Evolutionary conservation across 1,140 invertebrate genomes (phyloP).

Genomic region (Galleria mellonella): DNA sequence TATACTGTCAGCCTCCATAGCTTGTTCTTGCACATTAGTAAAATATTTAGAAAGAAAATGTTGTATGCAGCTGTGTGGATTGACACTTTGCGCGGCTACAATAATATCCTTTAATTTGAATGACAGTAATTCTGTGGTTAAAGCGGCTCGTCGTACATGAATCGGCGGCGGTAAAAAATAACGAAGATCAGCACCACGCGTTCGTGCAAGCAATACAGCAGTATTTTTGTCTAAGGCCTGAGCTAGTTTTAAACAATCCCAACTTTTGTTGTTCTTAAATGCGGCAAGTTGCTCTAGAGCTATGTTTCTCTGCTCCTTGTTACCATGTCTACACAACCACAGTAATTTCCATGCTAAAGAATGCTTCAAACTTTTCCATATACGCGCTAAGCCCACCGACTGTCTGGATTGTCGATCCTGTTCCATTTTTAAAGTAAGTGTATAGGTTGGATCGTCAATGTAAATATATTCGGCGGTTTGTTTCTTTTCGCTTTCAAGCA

Average conservation of each 20-base stretch:
- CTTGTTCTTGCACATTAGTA: constrained; percentile 72
- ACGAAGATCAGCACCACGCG: constrained; percentile 72
- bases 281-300: constrained; percentile 53
- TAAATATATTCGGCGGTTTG: constrained; percentile 54
- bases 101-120: constrained; percentile 76
- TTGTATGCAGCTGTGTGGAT: constrained; percentile 78
- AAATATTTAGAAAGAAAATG: constrained; percentile 80
- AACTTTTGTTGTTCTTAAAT: constrained; percentile 63
- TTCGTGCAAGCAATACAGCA: constrained; percentile 78
- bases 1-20: constrained; percentile 71
- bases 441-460: constrained; percentile 55
- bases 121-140: constrained; percentile 66
- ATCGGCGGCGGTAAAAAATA: constrained; percentile 80
- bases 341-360: constrained; percentile 54
- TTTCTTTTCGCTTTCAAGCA: constrained; percentile 57
- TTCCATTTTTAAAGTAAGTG: constrained; percentile 34
- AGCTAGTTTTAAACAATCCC: constrained; percentile 79
- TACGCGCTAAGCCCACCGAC: constrained; percentile 34
- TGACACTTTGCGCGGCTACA: constrained; percentile 67
- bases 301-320: constrained; percentile 50
- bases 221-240: constrained; percentile 80
- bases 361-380: constrained; percentile 61
- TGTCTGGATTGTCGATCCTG: constrained; percentile 29
- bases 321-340: constrained; percentile 59
- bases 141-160: constrained; percentile 61